These are phyloP conservation scores for Lophura nycthemera DNA, from an alignment of 2,113 vertebrate genomes.

Conservation along the genomic window DNA sequence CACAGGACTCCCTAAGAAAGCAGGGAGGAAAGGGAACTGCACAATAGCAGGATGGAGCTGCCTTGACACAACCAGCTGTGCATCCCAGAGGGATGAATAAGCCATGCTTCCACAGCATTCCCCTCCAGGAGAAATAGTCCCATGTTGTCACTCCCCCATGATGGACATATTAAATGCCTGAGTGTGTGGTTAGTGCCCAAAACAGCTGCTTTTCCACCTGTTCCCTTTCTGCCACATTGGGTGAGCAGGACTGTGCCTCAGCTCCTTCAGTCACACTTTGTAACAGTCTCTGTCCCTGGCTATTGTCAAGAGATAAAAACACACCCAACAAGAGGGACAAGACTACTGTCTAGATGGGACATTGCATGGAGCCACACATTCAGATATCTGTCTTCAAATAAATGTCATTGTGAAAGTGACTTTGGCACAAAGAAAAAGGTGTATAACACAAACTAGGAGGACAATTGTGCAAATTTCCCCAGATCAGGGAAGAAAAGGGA, in stretches of 20 bases:
- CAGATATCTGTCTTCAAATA: not conserved
- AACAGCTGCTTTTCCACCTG: not conserved
- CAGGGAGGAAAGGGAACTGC: not conserved
- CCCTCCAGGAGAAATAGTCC: not conserved
- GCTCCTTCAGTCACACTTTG: not conserved
- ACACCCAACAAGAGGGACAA: not conserved
- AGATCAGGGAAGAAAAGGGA: not conserved
- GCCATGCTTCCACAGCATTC: not conserved
- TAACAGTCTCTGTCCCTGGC: not conserved
- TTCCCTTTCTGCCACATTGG: rapidly evolving
- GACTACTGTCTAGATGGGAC: not conserved
- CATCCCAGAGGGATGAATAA: rapidly evolving
- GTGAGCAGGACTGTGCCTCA: not conserved
- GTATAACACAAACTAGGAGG: not conserved
- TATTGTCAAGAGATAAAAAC: not conserved
- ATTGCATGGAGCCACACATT: not conserved
- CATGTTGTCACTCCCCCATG: not conserved
- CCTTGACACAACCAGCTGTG: rapidly evolving
- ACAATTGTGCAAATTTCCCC: not conserved
- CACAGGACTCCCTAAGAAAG: not conserved
- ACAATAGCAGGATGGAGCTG: not conserved
- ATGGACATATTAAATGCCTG: not conserved
- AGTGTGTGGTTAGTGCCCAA: not conserved
- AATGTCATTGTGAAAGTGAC: not conserved
- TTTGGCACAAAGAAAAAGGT: not conserved